Evolutionary conservation across 1,140 invertebrate genomes (phyloP).

Genomic region (Monochamus saltuarius): DNA sequence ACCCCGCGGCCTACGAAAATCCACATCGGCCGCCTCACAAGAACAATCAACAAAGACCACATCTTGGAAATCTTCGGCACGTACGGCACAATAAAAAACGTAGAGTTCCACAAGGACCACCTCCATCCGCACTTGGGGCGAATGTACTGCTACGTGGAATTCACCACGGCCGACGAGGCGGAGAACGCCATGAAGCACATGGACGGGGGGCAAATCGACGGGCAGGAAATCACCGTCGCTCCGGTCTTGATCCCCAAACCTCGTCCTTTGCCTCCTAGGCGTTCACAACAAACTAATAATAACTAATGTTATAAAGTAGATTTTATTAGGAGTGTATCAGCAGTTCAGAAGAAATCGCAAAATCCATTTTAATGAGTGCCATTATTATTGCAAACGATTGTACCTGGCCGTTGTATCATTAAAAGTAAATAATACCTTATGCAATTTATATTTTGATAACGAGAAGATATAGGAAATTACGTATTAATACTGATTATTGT

Average conservation of each 20-base stretch:
- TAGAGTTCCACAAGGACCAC: slow-evolving; percentile 88
- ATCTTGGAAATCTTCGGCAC: slow-evolving; percentile 92
- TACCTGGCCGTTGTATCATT: too few species aligned
- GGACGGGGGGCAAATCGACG: slow-evolving; percentile 93
- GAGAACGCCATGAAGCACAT: slow-evolving; percentile 99
- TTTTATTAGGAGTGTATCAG: too few species aligned
- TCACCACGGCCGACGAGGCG: slow-evolving; percentile 89
- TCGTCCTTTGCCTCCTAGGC: slow-evolving; percentile 63
- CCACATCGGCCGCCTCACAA: slow-evolving; percentile 86
- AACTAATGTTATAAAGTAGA: too few species aligned
- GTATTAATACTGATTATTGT: too few species aligned
- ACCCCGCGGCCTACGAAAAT: slow-evolving; percentile 87
- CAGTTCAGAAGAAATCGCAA: too few species aligned
- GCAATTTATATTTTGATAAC: too few species aligned
- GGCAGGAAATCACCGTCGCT: slow-evolving; percentile 92
- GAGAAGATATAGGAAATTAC: too few species aligned
- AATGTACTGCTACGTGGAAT: slow-evolving; percentile 95
- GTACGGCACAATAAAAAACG: slow-evolving; percentile 86
- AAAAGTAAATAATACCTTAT: too few species aligned
- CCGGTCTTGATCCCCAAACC: slow-evolving; percentile 81
- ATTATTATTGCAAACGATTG: too few species aligned
- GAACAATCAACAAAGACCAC: slow-evolving; percentile 93
- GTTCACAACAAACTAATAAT: too few species aligned
- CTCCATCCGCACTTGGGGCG: slow-evolving; percentile 81
- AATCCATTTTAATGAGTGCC: too few species aligned